Percentiles rank a stretch among this genome's conserved stretches.
These are phyloP conservation scores for Ornithoptera alexandrae DNA, from an alignment of 2,888 invertebrate species.

Conservation along the genomic window DNA sequence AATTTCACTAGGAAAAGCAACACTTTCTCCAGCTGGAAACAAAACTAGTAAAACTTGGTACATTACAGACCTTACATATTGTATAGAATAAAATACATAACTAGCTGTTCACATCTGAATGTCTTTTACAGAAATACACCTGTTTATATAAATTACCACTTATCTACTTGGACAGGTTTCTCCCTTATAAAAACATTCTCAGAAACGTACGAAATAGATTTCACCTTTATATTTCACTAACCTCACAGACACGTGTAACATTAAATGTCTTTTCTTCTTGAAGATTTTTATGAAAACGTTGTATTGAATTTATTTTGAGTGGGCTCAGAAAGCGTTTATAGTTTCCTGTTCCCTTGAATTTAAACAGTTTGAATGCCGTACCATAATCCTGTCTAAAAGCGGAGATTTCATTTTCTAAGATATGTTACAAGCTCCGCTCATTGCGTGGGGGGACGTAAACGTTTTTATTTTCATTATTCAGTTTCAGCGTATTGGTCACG, in stretches of 20 bases:
- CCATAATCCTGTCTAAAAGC: conserved; percentile 3
- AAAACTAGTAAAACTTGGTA: too few relatives aligned
- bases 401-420: conserved; percentile 6
- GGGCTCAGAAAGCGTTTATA: conserved; percentile 2
- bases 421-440: neutral
- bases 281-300: neutral
- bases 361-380: conserved; percentile 6
- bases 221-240: neutral
- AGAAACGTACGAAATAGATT: neutral
- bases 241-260: neutral
- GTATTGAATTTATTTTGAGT: neutral
- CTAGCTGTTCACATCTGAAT: neutral
- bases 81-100: too few relatives aligned
- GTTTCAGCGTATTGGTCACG: neutral
- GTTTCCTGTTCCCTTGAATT: neutral
- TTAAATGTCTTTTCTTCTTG: neutral
- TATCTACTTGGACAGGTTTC: neutral
- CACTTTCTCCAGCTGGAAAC: too few relatives aligned
- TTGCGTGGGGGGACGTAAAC: neutral
- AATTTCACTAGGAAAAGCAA: too few relatives aligned
- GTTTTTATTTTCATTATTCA: neutral
- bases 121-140: neutral
- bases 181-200: neutral
- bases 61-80: too few relatives aligned
- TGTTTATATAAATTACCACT: neutral